Evolutionary conservation across 2,113 vertebrate species (phyloP).

Genomic region (Dicaeum eximium): DNA sequence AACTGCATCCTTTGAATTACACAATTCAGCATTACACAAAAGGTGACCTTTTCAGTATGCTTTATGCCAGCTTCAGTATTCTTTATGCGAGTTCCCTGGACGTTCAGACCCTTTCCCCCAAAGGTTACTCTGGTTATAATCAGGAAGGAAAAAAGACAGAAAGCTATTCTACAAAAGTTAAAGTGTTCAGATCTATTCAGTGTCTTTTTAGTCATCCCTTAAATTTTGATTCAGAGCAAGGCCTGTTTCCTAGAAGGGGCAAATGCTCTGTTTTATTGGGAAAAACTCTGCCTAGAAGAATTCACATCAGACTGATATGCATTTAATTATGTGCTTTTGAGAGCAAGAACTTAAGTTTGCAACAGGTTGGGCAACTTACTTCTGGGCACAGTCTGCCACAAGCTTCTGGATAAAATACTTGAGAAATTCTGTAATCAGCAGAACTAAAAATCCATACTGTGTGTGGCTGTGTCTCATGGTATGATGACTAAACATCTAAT

Average conservation of each 20-base stretch:
- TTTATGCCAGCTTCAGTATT: constrained; percentile 8
- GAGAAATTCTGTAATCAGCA: neutral
- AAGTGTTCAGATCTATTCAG: neutral
- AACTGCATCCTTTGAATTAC: constrained; percentile 16
- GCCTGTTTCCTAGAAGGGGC: neutral
- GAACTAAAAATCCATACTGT: neutral
- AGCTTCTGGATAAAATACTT: neutral
- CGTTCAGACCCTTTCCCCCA: constrained; percentile 25
- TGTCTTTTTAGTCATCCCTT: neutral
- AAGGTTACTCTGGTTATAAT: constrained; percentile 44
- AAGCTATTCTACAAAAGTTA: neutral
- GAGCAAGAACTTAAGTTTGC: neutral
- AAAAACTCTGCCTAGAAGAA: neutral
- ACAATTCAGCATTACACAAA: constrained; percentile 1
- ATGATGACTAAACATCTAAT: neutral
- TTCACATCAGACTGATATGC: rapidly evolving
- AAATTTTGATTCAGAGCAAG: neutral
- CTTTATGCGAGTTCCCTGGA: neutral
- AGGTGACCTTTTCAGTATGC: constrained; percentile 54
- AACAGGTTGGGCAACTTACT: neutral
- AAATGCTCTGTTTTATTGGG: neutral
- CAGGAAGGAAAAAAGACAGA: neutral
- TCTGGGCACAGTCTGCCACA: neutral
- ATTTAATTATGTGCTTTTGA: neutral
- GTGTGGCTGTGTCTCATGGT: rapidly evolving